A percentile compares a stretch with the other conserved stretches of the same genome.
Conservation (phyloP, 2,888 invertebrate genomes). For the Nematopogon swammerdamellus region DNA sequence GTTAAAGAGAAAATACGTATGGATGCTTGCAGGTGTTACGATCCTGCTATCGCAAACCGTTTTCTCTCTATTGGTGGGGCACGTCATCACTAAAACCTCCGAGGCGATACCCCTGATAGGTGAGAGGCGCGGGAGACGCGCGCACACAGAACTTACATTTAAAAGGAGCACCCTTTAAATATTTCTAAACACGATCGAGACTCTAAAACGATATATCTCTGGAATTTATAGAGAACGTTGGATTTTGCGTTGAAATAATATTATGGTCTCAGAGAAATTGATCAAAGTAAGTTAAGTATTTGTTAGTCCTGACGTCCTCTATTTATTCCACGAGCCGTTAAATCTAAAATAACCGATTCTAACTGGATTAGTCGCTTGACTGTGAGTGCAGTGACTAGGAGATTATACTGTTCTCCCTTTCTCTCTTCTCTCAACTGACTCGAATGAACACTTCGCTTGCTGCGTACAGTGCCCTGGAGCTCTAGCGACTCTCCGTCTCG, state of each 20-base stretch:
- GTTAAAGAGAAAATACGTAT: constrained; percentile 28
- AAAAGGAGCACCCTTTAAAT: neutral
- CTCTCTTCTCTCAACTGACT: no score
- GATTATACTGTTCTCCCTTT: no score
- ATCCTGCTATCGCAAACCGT: constrained; percentile 99
- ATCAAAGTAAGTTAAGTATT: no score
- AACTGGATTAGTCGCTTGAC: no score
- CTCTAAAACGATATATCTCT: neutral
- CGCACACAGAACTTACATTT: neutral
- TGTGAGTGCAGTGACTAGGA: no score
- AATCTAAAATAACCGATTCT: neutral
- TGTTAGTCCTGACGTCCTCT: neutral
- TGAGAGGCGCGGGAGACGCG: constrained; percentile 32
- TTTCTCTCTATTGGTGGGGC: constrained; percentile 98
- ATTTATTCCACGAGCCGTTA: neutral
- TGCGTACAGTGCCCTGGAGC: no score
- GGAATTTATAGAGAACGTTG: neutral
- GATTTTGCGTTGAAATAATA: no score
- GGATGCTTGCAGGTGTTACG: constrained; percentile 92
- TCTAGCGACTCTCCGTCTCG: no score
- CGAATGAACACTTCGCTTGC: no score
- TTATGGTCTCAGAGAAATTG: no score
- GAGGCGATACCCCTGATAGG: constrained; percentile 99
- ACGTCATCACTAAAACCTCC: constrained; percentile 98
- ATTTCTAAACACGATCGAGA: neutral